Base-by-base conservation (phyloP, 2,888 invertebrate species). In the Bembecia ichneumoniformis region DNA sequence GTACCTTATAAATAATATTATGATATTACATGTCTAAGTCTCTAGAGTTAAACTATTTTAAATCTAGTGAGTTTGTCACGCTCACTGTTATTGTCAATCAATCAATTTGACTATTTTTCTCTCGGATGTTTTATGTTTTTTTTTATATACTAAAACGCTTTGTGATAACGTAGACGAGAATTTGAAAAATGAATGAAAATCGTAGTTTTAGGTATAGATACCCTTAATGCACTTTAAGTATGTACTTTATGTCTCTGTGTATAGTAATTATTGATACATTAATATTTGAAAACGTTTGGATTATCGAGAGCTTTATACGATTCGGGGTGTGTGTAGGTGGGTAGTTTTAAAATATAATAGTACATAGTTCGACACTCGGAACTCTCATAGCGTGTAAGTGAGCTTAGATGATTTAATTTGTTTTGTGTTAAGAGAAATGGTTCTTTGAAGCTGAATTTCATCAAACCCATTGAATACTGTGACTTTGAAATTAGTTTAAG, bases 91-190 rank as follows among this genome's bases (percentile, higher is more conserved):
- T 63, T 62, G 70, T 71, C 65, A 57, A 68, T n/a, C n/a, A n/a
- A 71, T 73, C 68, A 59, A 66, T 69, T 28, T 66, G 71, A 74
- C 71, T 68, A 66, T 62, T 69, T 64, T 28, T 20, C 11, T 15
- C 44, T 44, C 70, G 65, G 62, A 67, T 66, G 67, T 70, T 69
- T 28, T 28, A 28, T 28, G 28, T 28, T 28, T 28, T 28, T 28
- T 75, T 75, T 77, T 73, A 28, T n/a, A 71, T 71, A 70, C 66
- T 62, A 67, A 68, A 66, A 68, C 58, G 77, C 78, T 81, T 82
- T 80, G 81, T 81, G 77, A 80, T 77, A 80, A 76, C 62, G 74
- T 77, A 62, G 62, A 69, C 59, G 64, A 68, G 65, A 65, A 68
- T 62, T 62, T 56, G 49, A 53, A 51, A 3, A 16, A 44, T 58